A percentile compares a stretch with the other conserved stretches of the same genome.
Evolutionary conservation across 2,888 invertebrate species (phyloP).

Genomic region (Tolmerus cingulatus): DNA sequence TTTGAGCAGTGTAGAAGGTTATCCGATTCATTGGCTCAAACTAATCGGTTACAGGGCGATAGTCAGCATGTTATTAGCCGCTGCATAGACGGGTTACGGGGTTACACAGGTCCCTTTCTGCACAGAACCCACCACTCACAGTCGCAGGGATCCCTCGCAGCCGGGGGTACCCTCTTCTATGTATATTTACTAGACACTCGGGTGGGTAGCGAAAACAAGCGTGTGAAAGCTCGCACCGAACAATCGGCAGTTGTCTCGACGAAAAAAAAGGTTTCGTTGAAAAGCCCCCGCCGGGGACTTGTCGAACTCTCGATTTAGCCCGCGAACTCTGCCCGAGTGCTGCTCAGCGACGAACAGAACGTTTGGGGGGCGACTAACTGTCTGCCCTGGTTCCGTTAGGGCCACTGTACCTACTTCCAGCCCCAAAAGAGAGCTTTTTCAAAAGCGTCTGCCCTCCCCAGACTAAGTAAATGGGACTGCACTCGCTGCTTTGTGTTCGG

Average conservation of each 20-base stretch:
- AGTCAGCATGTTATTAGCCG: slow-evolving; percentile 31
- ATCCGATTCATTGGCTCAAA: slow-evolving; percentile 36
- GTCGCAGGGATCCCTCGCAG: neutral
- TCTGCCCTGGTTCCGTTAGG: slow-evolving; percentile 18
- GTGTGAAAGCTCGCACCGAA: neutral
- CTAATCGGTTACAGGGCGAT: slow-evolving; percentile 36
- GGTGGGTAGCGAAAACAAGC: neutral
- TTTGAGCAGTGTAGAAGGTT: slow-evolving; percentile 29
- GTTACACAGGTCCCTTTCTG: neutral
- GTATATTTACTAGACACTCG: neutral
- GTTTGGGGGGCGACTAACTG: slow-evolving; percentile 37
- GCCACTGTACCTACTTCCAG: neutral
- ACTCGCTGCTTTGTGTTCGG: neutral
- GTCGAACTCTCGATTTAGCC: neutral
- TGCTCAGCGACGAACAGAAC: neutral
- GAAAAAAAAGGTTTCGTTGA: slow-evolving; percentile 10
- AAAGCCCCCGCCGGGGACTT: slow-evolving; percentile 4
- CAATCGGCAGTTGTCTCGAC: neutral
- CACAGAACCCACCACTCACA: neutral
- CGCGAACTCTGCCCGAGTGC: neutral
- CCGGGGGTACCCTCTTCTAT: neutral
- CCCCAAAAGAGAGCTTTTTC: slow-evolving; percentile 16
- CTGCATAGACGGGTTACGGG: neutral
- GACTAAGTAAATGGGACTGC: neutral
- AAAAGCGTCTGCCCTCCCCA: neutral